Evolutionary conservation across 2,888 invertebrate species (phyloP), one percentile per base, ranked within the genome.

Genomic region (Kryphioiulus occultus): DNA sequence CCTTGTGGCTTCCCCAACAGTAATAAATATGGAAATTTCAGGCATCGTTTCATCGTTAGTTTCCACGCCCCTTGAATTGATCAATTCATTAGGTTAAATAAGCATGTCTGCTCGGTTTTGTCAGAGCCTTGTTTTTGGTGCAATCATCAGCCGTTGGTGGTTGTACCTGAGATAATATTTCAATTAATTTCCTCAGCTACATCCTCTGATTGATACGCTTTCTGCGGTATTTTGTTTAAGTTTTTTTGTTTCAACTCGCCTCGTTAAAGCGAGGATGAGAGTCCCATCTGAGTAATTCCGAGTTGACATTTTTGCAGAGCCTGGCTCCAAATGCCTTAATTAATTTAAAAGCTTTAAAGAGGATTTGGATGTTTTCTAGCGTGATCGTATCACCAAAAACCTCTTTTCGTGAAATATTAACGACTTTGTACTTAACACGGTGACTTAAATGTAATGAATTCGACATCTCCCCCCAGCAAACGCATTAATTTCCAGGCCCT

Each of bases 221-320:
- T 78, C 78, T 30, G 78, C 15, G 78, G 30, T 30, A 78, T 78
- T 78, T 30, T 78, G 78, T 30, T 30, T 78, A 78, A 78, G 30
- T 78, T 78, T 78, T 78, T 53, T n/a, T 53, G 5, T n/a, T 53
- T 53, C 19, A 7, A 15, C 9, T 53, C 78, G 78, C 15, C 30
- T 78, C 0, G 30, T 78, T 30, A 30, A 30, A 78, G 30, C 78
- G 12, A 12, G 30, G 78, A 12, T 78, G 17, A 78, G 78, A 78
- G 78, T 78, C 78, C 78, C 78, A 78, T 78, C 78, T 32, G 78
- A 78, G 78, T 78, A 78, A 78, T 78, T 78, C 30, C 30, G 78
- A 78, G 78, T 78, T 78, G 78, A 78, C 78, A 78, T 78, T 78
- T n/a, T 78, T 78, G 78, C 78, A 78, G 78, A 78, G 78, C 78